phyloP scores from a whole-genome alignment of 2,113 vertebrate species.

The Carassius auratus region DNA sequence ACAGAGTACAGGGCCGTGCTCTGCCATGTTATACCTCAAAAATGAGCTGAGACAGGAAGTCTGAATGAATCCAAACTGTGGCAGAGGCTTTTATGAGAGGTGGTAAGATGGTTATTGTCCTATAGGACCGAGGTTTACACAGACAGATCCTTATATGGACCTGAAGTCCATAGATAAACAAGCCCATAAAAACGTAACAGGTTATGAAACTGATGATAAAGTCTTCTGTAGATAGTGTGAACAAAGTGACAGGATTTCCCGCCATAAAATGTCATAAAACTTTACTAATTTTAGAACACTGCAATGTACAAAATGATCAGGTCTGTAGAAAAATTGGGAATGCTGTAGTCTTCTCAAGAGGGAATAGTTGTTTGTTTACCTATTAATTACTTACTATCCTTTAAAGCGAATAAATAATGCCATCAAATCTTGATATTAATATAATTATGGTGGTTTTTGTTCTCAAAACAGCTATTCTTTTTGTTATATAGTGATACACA shows the following conservation, averaged over 20 bases:
- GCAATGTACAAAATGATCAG: neutral
- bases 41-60: neutral
- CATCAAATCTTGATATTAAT: neutral
- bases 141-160: neutral
- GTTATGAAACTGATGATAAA: constrained; percentile 11
- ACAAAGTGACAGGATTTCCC: neutral
- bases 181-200: constrained; percentile 5
- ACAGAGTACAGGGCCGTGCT: constrained; percentile 58
- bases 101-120: neutral
- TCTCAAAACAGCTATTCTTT: neutral
- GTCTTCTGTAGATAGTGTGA: neutral
- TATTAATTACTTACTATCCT: neutral
- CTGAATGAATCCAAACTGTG: neutral
- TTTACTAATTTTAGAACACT: neutral
- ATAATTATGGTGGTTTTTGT: neutral
- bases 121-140: neutral
- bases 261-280: neutral
- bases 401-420: neutral
- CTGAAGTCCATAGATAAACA: neutral
- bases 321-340: neutral
- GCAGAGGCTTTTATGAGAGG: neutral
- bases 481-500: neutral
- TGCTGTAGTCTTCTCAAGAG: neutral
- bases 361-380: neutral
- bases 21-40: constrained; percentile 27